These are phyloP conservation scores for Lithosia quadra DNA, from an alignment of 2,888 invertebrate species.

Conservation along the genomic window DNA sequence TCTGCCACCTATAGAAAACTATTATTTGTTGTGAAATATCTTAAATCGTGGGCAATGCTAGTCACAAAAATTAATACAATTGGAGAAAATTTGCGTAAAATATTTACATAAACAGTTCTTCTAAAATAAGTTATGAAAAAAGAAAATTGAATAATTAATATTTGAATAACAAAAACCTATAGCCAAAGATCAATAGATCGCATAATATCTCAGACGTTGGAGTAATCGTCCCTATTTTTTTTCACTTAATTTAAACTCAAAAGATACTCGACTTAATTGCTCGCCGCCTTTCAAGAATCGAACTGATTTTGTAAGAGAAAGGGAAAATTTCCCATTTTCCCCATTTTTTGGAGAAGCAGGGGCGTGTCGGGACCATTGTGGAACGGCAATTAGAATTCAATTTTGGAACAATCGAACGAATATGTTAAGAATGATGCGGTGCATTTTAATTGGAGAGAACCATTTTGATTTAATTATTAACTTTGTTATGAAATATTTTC, in stretches of 20 bases:
- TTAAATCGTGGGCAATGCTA: background rate
- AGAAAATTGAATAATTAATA: background rate
- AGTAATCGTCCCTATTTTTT: constrained; percentile 58
- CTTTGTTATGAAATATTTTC: constrained; percentile 25
- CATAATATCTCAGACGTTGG: constrained; percentile 53
- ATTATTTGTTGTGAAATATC: too few relatives aligned
- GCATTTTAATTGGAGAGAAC: constrained; percentile 85
- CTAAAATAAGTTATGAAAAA: background rate
- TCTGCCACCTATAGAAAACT: too few relatives aligned
- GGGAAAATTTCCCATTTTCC: constrained; percentile 82
- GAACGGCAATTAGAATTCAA: constrained; percentile 87
- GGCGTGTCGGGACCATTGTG: constrained; percentile 75
- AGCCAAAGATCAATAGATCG: constrained; percentile 32
- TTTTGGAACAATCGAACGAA: constrained; percentile 83
- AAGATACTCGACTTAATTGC: constrained; percentile 87
- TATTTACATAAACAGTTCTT: too few relatives aligned
- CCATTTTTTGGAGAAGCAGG: constrained; percentile 78
- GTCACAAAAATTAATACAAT: background rate
- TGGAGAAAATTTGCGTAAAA: too few relatives aligned
- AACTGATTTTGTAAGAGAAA: constrained; percentile 74
- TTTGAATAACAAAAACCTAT: constrained; percentile 21
- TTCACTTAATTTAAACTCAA: constrained; percentile 87
- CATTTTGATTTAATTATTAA: constrained; percentile 60
- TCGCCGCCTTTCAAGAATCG: constrained; percentile 79
- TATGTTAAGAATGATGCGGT: constrained; percentile 80